phyloP scores from a whole-genome alignment of 2,888 invertebrate species.

The Neoascia interrupta region DNA sequence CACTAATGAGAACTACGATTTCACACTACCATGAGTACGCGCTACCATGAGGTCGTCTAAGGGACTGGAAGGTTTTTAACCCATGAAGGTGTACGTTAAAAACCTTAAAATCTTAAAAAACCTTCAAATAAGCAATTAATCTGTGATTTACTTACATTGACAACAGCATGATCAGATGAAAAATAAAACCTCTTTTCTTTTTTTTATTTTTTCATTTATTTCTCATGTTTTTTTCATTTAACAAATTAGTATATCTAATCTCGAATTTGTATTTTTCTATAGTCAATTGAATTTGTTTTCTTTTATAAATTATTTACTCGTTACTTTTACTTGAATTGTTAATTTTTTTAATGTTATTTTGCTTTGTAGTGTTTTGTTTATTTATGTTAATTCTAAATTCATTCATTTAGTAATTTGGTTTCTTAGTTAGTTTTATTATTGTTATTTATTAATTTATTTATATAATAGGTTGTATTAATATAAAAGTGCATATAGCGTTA shows the following conservation, averaged over 20 bases:
- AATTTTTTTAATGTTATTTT: slow-evolving; percentile 35
- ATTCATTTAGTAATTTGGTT: slow-evolving; percentile 37
- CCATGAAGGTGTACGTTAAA: too few species aligned
- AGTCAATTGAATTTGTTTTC: slow-evolving; percentile 50
- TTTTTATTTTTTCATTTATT: slow-evolving; percentile 60
- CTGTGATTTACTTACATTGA: too few species aligned
- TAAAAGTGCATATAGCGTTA: slow-evolving; percentile 68
- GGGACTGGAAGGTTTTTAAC: too few species aligned
- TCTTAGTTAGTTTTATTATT: slow-evolving; percentile 44
- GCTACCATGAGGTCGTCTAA: too few species aligned
- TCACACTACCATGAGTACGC: too few species aligned
- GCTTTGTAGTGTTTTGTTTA: slow-evolving; percentile 8
- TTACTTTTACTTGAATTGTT: slow-evolving; percentile 43
- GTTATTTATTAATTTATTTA: slow-evolving; percentile 48
- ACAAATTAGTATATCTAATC: slow-evolving; percentile 67
- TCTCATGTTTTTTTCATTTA: slow-evolving; percentile 62
- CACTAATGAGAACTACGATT: too few species aligned
- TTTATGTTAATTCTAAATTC: slow-evolving; percentile 24
- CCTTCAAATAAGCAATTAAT: too few species aligned
- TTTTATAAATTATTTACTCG: slow-evolving; percentile 21
- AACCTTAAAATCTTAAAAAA: too few species aligned
- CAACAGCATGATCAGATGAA: too few species aligned
- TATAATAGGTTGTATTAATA: slow-evolving; percentile 66
- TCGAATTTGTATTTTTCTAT: slow-evolving; percentile 63
- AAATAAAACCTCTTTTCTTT: too few species aligned